Evolutionary conservation across 2,797 vertebrate species (phyloP).

Genomic region (Pristis pectinata): DNA sequence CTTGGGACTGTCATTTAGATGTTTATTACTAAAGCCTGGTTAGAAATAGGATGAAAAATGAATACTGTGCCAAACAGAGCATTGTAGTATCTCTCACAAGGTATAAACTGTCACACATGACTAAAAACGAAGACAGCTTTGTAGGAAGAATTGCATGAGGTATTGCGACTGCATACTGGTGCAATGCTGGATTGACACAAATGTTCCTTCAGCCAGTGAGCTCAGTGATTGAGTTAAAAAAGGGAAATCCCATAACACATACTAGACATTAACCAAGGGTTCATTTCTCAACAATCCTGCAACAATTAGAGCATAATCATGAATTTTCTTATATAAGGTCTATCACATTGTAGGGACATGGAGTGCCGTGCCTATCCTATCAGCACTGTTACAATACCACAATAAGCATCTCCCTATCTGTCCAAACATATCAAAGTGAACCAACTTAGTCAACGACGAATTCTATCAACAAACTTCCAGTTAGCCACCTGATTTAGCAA

Average conservation of each 20-base stretch:
- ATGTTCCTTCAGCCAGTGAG: background rate
- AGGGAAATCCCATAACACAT: background rate
- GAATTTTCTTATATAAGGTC: background rate
- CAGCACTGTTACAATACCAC: background rate
- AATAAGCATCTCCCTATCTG: background rate
- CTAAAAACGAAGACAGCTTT: background rate
- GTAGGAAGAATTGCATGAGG: background rate
- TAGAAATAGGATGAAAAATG: background rate
- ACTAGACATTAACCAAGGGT: background rate
- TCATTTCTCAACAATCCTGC: background rate
- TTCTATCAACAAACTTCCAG: background rate
- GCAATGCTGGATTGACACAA: background rate
- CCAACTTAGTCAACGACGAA: background rate
- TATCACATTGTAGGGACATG: background rate
- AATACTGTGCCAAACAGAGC: background rate
- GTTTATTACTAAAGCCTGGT: background rate
- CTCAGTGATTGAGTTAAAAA: background rate
- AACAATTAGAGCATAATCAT: background rate
- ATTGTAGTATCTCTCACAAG: background rate
- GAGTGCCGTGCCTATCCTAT: background rate
- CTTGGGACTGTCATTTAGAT: background rate
- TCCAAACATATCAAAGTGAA: background rate
- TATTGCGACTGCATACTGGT: background rate
- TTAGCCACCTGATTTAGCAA: background rate
- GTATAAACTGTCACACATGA: background rate